A percentile compares a stretch with the other conserved stretches of the same genome.
Evolutionary conservation across 1,140 invertebrate species (phyloP).

Genomic region (Arion vulgaris): DNA sequence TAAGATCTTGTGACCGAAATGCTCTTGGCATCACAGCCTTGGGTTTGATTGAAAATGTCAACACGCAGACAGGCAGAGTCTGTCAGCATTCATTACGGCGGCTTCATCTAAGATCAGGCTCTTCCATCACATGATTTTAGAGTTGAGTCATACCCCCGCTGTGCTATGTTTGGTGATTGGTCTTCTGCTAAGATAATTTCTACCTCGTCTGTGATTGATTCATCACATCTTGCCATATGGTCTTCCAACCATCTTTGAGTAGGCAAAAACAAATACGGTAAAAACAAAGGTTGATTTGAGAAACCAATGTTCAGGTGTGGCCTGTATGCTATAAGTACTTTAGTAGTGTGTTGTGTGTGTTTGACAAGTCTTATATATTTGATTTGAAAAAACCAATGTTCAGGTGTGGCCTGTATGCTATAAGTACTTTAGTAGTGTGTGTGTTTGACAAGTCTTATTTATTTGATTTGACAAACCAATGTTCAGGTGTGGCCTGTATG

Average conservation of each 20-base stretch:
- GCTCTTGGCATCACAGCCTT: conserved; percentile 19
- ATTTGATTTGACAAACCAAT: background rate
- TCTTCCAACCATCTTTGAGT: conserved; percentile 32
- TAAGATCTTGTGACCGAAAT: conserved; percentile 35
- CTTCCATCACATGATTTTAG: conserved; percentile 22
- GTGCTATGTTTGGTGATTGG: conserved; percentile 22
- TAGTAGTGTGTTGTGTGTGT: too few species aligned
- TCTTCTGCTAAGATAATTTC: conserved; percentile 31
- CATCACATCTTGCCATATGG: conserved; percentile 9
- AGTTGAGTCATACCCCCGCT: background rate
- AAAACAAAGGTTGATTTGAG: conserved; percentile 20
- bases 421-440: too few species aligned
- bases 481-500: too few species aligned
- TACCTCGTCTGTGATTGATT: conserved; percentile 31
- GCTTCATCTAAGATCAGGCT: conserved; percentile 34
- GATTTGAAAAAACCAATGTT: background rate
- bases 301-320: background rate
- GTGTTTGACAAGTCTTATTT: too few species aligned
- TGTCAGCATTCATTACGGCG: conserved; percentile 25
- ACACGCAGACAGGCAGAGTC: background rate
- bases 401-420: too few species aligned
- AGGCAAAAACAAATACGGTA: conserved; percentile 7
- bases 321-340: too few species aligned
- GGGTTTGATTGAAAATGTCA: conserved; percentile 18
- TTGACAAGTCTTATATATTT: too few species aligned